Base-by-base conservation (phyloP, 30 jellyfish, hydroid and myxozoan genomes). In the Nemopilema nomurai region DNA sequence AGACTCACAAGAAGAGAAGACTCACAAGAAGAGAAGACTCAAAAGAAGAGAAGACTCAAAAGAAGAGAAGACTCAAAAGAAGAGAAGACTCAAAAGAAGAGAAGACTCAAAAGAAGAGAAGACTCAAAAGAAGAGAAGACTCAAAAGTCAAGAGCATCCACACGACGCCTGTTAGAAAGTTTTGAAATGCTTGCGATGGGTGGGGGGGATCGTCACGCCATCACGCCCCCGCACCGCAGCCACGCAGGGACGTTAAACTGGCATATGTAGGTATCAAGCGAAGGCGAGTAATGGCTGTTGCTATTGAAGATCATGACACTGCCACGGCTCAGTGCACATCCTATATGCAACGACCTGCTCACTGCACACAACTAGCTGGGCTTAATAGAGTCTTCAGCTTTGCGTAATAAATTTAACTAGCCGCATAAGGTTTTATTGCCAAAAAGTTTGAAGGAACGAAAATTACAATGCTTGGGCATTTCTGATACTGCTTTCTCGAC, bases 381-480 rank as follows among this genome's bases (percentile, higher is more conserved):
- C 92, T 83, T 62, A 53, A 53, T 83, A 21, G 62, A 76, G 71
- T 83, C 31, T 25, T 49, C 30, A 16, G 89, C 62, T 83, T 83
- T 52, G 92, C 92, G 92, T 83, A 83, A 83, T 73, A 62, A 52
- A 63, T 77, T 32, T 25, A 70, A 51, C 90, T 82, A 83, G 92
- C 92, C 76, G 92, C 79, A 83, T 33, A 18, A 63, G 66, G 74
- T 30, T 8, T 41, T 41, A 41, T 41, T 41, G 57, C 57, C 13
- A 13, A 41, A 41, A 41, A 41, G 6, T 41, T 41, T 13, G 9
- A 41, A 3, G 57, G 9, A 41, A 41, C 6, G 57, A 41, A 41
- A 41, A 41, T 3, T 41, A 41, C 57, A 41, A 41, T 41, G 57
- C 13, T 13, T 41, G 57, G 57, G 57, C 57, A 41, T 41, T 41